Conservation (phyloP, 1,140 invertebrate species). For the Sitobion miscanthi region DNA sequence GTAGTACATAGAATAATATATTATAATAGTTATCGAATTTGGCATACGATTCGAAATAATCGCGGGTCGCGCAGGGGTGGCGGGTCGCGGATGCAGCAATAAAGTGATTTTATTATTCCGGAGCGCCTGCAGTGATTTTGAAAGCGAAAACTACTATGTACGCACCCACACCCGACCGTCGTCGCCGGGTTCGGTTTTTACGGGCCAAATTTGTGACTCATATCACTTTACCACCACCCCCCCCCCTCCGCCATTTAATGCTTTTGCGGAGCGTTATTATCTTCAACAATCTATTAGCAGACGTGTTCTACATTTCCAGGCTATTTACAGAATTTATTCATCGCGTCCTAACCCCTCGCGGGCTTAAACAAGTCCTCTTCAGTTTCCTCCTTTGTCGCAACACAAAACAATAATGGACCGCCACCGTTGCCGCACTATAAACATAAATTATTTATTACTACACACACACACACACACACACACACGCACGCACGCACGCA, state of each 20-base stretch:
- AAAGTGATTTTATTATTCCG: slow-evolving; percentile 43
- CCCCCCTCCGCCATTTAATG: not conserved
- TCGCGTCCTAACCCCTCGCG: slow-evolving; percentile 23
- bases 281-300: slow-evolving; percentile 54
- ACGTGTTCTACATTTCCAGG: slow-evolving; percentile 54
- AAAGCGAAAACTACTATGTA: not conserved
- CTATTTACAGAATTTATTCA: slow-evolving; percentile 56
- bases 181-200: slow-evolving; percentile 5
- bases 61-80: too few relatives aligned
- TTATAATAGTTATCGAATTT: not conserved
- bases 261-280: slow-evolving; percentile 6
- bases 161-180: not conserved
- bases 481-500: not conserved
- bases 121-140: not conserved
- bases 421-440: slow-evolving; percentile 43
- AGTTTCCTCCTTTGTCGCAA: slow-evolving; percentile 34
- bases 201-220: slow-evolving; percentile 37
- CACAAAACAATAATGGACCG: slow-evolving; percentile 53
- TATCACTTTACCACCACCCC: not conserved
- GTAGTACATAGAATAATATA: not conserved
- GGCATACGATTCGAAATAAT: not conserved
- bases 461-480: not conserved
- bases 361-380: slow-evolving; percentile 47
- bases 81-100: not conserved
- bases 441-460: slow-evolving; percentile 45